Percentiles rank a stretch among this genome's conserved stretches.
Evolutionary conservation across 2,113 vertebrate species (phyloP).

Genomic region (Pygoscelis antarcticus): DNA sequence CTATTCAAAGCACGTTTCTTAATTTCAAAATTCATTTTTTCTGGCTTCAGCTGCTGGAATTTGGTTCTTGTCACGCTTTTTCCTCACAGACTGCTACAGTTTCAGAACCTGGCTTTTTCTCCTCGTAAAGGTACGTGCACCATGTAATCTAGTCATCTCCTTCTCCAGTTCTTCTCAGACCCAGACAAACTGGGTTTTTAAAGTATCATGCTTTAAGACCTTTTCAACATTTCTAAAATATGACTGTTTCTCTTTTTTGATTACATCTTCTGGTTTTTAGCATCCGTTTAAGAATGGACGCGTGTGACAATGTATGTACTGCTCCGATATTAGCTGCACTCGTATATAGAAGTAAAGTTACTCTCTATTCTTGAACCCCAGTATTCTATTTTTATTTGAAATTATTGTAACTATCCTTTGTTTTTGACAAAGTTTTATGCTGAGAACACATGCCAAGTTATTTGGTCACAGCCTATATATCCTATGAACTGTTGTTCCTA

Average conservation of each 20-base stretch:
- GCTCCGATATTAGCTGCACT: neutral
- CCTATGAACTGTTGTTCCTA: neutral
- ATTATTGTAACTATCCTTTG: neutral
- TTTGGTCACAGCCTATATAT: neutral
- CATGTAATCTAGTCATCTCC: accelerated
- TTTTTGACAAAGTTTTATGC: neutral
- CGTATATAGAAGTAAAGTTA: neutral
- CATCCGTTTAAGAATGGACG: neutral
- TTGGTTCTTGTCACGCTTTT: neutral
- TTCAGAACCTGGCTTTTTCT: neutral
- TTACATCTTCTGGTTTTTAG: neutral
- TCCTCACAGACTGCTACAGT: neutral
- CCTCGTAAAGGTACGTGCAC: neutral
- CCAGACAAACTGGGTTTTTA: neutral
- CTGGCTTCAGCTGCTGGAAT: neutral
- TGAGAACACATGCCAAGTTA: neutral
- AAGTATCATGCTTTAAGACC: neutral
- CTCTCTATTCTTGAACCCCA: neutral
- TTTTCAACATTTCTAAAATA: neutral
- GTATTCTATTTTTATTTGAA: neutral
- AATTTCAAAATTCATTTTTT: neutral
- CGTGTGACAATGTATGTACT: accelerated
- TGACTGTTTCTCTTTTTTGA: neutral
- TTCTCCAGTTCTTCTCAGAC: neutral
- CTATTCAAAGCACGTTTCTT: neutral